phyloP scores from a whole-genome alignment of 1,140 invertebrate genomes.

The Drosophila melanogaster region Release_6_plus_ISO1_MT NC_004354.4:3694001-3694500 shows the following conservation, averaged over 20 bases:
- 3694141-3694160: background rate
- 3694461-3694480: background rate
- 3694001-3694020: background rate
- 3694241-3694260: constrained; percentile 10
- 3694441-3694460: constrained; percentile 11
- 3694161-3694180: constrained; percentile 1
- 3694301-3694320: constrained; percentile 8
- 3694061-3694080: too few species aligned
- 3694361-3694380: background rate
- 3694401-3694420: too few species aligned
- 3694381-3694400: background rate
- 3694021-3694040: background rate
- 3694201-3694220: constrained; percentile 12
- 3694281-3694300: constrained; percentile 4
- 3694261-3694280: constrained; percentile 11
- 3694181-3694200: constrained; percentile 12
- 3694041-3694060: too few species aligned
- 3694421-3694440: constrained; percentile 3
- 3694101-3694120: background rate
- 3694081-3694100: background rate
- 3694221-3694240: constrained; percentile 18
- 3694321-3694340: background rate
- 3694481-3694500: constrained; percentile 11
- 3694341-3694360: background rate
- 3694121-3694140: background rate